A percentile compares a stretch with the other conserved stretches of the same genome.
phyloP scores from a whole-genome alignment of 2,888 invertebrate genomes.

The Pristionchus mayeri region DNA sequence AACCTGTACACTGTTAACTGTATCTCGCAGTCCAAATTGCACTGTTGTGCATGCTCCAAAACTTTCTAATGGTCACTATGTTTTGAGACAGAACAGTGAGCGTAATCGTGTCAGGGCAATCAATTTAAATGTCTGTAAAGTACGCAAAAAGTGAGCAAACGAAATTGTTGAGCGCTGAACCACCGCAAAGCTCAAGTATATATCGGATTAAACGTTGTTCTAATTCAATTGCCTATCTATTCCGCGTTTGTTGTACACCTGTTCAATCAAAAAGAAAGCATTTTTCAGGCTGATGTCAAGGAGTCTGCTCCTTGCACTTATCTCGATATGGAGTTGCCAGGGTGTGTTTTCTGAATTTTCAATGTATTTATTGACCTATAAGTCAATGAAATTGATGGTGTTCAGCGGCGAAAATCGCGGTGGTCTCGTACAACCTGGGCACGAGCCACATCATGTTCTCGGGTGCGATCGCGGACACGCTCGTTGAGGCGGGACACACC shows the following conservation, averaged over 20 bases:
- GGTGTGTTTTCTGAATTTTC: not conserved
- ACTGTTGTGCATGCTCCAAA: no score
- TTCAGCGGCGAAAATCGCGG: conserved; percentile 47
- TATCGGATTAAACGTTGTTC: no score
- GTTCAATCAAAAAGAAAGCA: no score
- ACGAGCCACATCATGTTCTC: conserved; percentile 50
- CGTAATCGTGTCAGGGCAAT: no score
- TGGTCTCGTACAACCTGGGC: conserved; percentile 49
- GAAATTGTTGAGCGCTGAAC: not conserved
- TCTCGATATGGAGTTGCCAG: conserved; percentile 9
- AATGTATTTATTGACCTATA: no score
- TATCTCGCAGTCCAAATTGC: no score
- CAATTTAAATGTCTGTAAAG: no score
- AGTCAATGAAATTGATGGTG: not conserved
- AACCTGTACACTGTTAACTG: no score
- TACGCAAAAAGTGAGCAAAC: not conserved
- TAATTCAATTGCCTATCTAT: not conserved
- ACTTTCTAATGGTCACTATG: no score
- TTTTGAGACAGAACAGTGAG: no score
- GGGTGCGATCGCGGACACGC: conserved; percentile 45
- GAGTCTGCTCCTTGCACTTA: not conserved
- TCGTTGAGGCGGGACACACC: conserved; percentile 47
- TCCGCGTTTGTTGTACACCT: not conserved
- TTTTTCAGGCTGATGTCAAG: not conserved
- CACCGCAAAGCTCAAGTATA: no score